Evolutionary conservation across 2,888 invertebrate genomes (phyloP).

Genomic region (Amorpha juglandis): DNA sequence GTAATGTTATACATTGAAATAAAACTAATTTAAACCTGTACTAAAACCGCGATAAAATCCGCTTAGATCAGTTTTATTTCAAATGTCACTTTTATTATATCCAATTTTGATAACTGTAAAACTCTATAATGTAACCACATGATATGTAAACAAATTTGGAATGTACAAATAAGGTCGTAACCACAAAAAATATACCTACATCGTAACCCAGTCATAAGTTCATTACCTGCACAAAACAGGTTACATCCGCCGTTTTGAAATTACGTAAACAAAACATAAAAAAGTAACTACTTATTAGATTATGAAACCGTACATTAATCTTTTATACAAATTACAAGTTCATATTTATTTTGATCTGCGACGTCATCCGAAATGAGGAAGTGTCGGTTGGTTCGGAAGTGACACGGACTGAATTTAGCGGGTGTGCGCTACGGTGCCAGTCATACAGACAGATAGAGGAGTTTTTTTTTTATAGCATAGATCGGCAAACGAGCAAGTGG

Average conservation of each 20-base stretch:
- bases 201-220: constrained; percentile 7
- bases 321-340: constrained; percentile 3
- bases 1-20: too few relatives aligned
- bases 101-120: neutral
- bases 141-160: neutral
- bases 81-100: neutral
- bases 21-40: neutral
- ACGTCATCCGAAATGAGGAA: constrained; percentile 28
- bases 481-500: too few relatives aligned
- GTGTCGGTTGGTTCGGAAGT: constrained; percentile 27
- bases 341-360: constrained; percentile 27
- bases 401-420: constrained; percentile 22
- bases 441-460: too few relatives aligned
- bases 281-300: neutral
- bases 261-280: constrained; percentile 14
- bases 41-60: too few relatives aligned
- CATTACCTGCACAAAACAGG: constrained; percentile 13
- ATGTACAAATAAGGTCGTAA: neutral
- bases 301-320: neutral
- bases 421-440: too few relatives aligned
- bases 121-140: too few relatives aligned
- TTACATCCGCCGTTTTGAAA: neutral
- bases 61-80: too few relatives aligned
- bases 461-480: too few relatives aligned
- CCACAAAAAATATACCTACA: neutral